phyloP scores from a whole-genome alignment of 1,140 invertebrate genomes.

The Drosophila parabipectinata region DNA sequence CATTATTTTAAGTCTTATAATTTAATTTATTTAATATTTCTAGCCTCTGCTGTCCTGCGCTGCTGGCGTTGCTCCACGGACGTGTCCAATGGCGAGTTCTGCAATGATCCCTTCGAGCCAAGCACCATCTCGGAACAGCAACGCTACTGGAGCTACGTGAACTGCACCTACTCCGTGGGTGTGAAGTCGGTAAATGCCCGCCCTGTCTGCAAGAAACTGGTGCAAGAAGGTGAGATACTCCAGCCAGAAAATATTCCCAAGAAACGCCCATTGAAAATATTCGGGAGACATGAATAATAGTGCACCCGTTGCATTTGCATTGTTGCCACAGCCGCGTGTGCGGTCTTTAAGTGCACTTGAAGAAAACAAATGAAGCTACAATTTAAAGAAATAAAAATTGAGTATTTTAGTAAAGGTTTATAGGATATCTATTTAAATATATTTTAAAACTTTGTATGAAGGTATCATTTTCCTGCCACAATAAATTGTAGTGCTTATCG shows the following conservation, averaged over 20 bases:
- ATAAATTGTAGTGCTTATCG: background rate
- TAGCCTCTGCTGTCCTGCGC: conserved; percentile 70
- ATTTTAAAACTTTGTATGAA: no score
- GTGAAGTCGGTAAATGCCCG: conserved; percentile 78
- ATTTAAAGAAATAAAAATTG: no score
- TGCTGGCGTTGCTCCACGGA: conserved; percentile 84
- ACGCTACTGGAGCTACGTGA: conserved; percentile 83
- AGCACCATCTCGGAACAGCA: conserved; percentile 81
- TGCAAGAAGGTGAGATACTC: conserved; percentile 79
- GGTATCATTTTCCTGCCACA: no score
- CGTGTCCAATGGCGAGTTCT: conserved; percentile 82
- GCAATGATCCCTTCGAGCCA: conserved; percentile 82
- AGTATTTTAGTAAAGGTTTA: background rate
- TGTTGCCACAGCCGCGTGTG: conserved; percentile 40
- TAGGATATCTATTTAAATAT: no score
- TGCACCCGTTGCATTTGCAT: conserved; percentile 39
- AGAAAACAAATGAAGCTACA: background rate
- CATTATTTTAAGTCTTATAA: background rate
- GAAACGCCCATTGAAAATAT: conserved; percentile 1
- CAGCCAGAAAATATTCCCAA: background rate
- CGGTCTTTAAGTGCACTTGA: conserved; percentile 22
- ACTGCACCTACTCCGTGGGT: conserved; percentile 78
- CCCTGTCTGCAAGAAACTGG: conserved; percentile 83
- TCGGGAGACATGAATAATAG: conserved; percentile 29
- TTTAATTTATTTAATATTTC: conserved; percentile 14